A percentile compares a stretch with the other conserved stretches of the same genome.
phyloP scores from a whole-genome alignment of 1,140 invertebrate genomes.

The Ooceraea biroi region DNA sequence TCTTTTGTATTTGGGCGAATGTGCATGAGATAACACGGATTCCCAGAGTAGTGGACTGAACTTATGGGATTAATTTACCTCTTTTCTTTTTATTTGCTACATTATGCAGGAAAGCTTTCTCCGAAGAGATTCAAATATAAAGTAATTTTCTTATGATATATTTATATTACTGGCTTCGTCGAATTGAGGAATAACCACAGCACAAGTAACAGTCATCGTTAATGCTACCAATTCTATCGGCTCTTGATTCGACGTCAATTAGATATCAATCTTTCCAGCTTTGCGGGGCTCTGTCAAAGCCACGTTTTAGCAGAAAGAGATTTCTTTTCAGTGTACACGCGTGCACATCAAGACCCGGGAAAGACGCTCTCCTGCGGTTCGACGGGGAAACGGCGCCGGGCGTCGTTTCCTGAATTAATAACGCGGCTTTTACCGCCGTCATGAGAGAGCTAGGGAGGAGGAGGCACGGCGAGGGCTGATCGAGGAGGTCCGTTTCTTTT shows the following conservation, averaged over 20 bases:
- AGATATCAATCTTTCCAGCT: constrained; percentile 18
- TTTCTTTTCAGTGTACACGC: constrained; percentile 28
- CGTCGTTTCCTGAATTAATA: constrained; percentile 72
- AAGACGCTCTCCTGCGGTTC: neutral
- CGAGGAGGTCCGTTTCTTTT: constrained; percentile 76
- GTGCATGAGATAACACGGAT: neutral
- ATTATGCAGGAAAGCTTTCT: neutral
- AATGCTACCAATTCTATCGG: neutral
- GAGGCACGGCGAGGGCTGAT: constrained; percentile 61
- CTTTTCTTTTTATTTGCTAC: neutral
- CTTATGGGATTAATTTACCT: neutral
- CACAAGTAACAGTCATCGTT: neutral
- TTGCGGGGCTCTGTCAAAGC: neutral
- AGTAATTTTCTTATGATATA: neutral
- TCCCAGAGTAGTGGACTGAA: neutral
- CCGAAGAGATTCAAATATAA: neutral
- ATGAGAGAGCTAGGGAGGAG: constrained; percentile 6
- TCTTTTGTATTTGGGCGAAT: neutral
- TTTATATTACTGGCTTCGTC: neutral
- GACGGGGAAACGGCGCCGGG: constrained; percentile 27
- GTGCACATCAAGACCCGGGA: constrained; percentile 8
- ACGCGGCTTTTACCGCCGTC: constrained; percentile 57
- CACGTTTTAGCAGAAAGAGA: constrained; percentile 2
- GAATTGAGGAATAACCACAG: neutral
- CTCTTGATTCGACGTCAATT: neutral